Evolutionary conservation across 1,140 invertebrate genomes (phyloP), one percentile per base, ranked within the genome.

Genomic region (Lepidurus packardi): DNA sequence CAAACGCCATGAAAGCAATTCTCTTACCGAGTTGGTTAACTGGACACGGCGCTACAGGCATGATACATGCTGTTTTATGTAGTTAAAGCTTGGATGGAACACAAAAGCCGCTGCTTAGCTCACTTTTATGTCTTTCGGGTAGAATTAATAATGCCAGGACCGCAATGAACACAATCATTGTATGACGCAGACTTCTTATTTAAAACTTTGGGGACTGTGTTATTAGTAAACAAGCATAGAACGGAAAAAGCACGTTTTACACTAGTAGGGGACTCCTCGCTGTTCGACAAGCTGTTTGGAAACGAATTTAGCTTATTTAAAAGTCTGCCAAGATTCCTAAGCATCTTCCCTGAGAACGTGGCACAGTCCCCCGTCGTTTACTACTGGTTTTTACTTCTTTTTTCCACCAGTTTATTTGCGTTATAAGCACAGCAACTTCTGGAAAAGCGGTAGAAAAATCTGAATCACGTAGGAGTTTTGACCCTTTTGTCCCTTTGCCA

Each of bases 401-500:
- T 34, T 21, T 21, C 9, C 13, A 0, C 13, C 8, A 65, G 53
- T 65, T 65, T 65, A 21, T 65, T 65, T 65, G 53, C 13, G 53
- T 65, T 65, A n/a, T n/a, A 13, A 65, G 21, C 53, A 4, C 16
- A 65, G 21, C 53, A 65, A n/a, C n/a, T 65, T 65, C 13, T 7
- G 53, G 53, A 65, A 34, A 34, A 34, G 34, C n/a, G 13, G 16
- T 47, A 47, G 45, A 47, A 47, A 47, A 65, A 65, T 16, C 5
- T n/a, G 21, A 65, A 65, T 65, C 53, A 65, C 53, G 53, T 65
- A 65, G 53, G 53, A 65, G 16, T 34, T 65, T 65, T 65, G 53
- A 65, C 53, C 53, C 53, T 65, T 65, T 65, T 13, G 16, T 21
- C 53, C 53, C 21, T 65, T 13, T 16, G 53, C 53, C 53, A 65